Base-by-base conservation (phyloP, 2,113 vertebrate species). In the Desmodus rotundus region DNA sequence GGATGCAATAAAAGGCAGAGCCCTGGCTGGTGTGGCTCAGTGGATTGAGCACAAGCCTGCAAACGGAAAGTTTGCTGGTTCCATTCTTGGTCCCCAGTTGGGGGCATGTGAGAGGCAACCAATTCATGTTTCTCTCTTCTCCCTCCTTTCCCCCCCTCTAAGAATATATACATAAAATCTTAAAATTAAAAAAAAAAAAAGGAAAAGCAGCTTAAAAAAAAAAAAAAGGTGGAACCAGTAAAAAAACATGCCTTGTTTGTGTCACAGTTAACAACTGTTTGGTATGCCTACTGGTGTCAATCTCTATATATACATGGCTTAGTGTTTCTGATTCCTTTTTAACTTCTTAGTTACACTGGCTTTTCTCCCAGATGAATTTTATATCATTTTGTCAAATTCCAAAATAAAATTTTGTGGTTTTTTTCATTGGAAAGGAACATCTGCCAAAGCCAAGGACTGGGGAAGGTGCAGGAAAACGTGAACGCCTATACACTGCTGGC, bases 171-270 rank as follows among this genome's bases (percentile, higher is more conserved):
- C 26, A 63, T 63, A 63, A 63, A 63, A 63, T 63, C 61, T 63
- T 63, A 61, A 61, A 58, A 26, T 28, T 31, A 4, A 61, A 61
- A 31, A 31, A 61, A 61, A 54, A 47, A 54, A 54, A 54, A 54
- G 17, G 5, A 54, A 56, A 56, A 56, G n/a, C n/a, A n/a, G n/a
- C n/a, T n/a, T 56, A 56, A 58, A 24, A 24, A 58, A 58, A 26
- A 61, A 61, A 61, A 93, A 92, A 90, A 24, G 4, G 41, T 68
- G 19, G 45, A 93, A 82, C 47, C n/a, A 70, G 5, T 41, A 73
- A 86, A 93, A 96, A 89, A 94, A 52, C 13, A 58, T 11, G 38
- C 28, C 45, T n/a, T 63, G 33, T 67, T 94, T 87, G 81, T 72
- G 22, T 65, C 82, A 61, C 28, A n/a, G 56, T 45, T 81, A 56